These are phyloP conservation scores for Laticauda laticaudata DNA, from an alignment of 2,113 vertebrate species.

Conservation along the genomic window DNA sequence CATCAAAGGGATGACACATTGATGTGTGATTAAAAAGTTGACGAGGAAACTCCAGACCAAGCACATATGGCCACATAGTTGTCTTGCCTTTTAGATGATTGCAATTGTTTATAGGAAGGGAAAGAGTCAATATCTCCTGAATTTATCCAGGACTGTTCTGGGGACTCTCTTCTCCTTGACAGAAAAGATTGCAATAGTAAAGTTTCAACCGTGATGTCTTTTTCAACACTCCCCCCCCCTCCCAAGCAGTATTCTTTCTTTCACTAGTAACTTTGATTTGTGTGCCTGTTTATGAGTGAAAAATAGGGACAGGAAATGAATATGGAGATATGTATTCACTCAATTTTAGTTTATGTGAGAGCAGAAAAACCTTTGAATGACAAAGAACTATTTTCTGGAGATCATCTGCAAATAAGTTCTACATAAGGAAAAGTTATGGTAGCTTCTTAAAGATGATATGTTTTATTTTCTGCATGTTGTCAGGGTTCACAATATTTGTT, in stretches of 20 bases:
- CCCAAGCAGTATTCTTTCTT: not conserved
- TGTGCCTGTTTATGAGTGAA: not conserved
- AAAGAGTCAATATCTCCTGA: conserved; percentile 2
- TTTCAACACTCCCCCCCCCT: not conserved
- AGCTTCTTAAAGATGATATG: not conserved
- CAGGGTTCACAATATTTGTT: too few species aligned
- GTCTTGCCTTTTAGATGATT: not conserved
- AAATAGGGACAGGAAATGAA: not conserved
- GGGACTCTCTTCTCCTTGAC: not conserved
- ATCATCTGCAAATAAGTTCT: not conserved
- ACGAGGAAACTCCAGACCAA: conserved; percentile 11
- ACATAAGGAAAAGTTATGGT: not conserved
- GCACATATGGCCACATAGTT: conserved; percentile 36
- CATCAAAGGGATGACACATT: conserved; percentile 54
- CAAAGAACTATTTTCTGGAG: not conserved
- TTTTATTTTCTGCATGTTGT: not conserved
- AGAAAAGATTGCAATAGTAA: not conserved
- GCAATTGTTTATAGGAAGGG: conserved; percentile 35
- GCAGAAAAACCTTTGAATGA: not conserved
- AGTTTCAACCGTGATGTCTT: not conserved
- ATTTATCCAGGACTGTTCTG: not conserved
- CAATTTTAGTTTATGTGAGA: not conserved
- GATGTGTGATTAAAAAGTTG: conserved; percentile 35
- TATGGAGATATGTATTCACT: not conserved
- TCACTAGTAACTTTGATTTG: not conserved